phyloP scores from a whole-genome alignment of 2,888 invertebrate genomes.

The Tenthredo amoena region DNA sequence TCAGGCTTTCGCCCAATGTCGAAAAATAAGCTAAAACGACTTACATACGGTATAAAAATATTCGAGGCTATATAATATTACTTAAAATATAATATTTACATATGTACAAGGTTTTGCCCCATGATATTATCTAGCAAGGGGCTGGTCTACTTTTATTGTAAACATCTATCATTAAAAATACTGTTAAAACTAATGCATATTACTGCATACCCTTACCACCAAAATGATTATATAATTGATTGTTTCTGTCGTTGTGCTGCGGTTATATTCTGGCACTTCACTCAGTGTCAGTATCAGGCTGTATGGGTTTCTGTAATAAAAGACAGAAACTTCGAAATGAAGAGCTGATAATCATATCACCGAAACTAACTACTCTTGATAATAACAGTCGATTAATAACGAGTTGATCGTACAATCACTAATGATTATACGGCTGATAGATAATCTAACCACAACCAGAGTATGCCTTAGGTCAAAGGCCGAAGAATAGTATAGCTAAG shows the following conservation, averaged over 20 bases:
- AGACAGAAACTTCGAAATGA: neutral
- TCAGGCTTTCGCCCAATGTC: neutral
- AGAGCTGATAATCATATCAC: neutral
- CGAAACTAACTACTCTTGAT: neutral
- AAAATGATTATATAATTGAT: conserved; percentile 1
- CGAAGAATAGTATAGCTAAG: neutral
- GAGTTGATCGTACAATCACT: neutral
- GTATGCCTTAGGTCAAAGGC: neutral
- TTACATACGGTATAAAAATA: conserved; percentile 5
- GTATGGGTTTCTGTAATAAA: neutral
- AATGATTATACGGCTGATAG: neutral
- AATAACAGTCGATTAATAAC: neutral
- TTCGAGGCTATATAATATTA: neutral
- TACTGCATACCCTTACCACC: conserved; percentile 12
- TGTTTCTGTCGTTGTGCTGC: neutral
- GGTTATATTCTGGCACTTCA: neutral
- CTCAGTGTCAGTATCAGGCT: neutral
- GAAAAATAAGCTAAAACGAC: neutral
- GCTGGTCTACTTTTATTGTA: neutral
- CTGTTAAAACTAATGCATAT: conserved; percentile 45
- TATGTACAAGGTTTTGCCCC: conserved; percentile 40
- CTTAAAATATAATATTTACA: conserved; percentile 45
- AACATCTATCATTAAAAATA: conserved; percentile 33
- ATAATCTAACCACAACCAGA: conserved; percentile 23
- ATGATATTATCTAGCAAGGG: neutral